Evolutionary conservation across 2,113 vertebrate genomes (phyloP), one percentile per base, ranked within the genome.

Genomic region (Neodontobutis hainanensis): DNA sequence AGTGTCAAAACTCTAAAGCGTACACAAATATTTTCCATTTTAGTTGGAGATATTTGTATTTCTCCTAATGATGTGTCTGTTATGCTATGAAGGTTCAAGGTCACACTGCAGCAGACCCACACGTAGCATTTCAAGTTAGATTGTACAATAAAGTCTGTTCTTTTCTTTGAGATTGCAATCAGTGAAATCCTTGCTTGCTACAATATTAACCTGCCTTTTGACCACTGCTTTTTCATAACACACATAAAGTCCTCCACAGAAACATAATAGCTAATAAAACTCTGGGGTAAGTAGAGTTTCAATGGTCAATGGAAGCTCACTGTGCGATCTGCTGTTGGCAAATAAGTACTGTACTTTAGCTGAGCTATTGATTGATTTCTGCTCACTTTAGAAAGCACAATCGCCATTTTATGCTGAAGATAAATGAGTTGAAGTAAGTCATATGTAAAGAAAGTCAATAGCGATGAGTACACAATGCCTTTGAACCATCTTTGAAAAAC

Each of bases 351-450:
- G 56, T 73, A 51, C 74, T 81, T 75, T 68, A 65, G 63, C 49
- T 63, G 46, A 71, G 43, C 43, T 51, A 75, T 77, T 79, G 72
- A 79, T 85, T 74, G 43, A 58, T 61, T 70, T 72, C 10, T 43
- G 42, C 42, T 42, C 61, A 6, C 60, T 62, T 69, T 4, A 65
- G 14, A 81, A 51, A 42, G 55, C 60, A 44, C 47, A 43, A 52
- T 45, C 35, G 51, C 60, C 45, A 42, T 51, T 42, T 61, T 44
- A 63, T 44, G 14, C n/a, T n/a, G 32, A 61, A 58, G 46, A 63
- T 49, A 27, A 4, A 57, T 55, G 8, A 52, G 51, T 51, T 14
- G 44, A 66, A 74, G 19, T 34, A 14, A 49, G 38, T 66, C 44
- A 65, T 51, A 67, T 12, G n/a, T 45, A 14, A 59, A 15, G 27